A percentile compares a stretch with the other conserved stretches of the same genome.
Evolutionary conservation across 2,113 vertebrate species (phyloP).

Genomic region (Etia nguti): DNA sequence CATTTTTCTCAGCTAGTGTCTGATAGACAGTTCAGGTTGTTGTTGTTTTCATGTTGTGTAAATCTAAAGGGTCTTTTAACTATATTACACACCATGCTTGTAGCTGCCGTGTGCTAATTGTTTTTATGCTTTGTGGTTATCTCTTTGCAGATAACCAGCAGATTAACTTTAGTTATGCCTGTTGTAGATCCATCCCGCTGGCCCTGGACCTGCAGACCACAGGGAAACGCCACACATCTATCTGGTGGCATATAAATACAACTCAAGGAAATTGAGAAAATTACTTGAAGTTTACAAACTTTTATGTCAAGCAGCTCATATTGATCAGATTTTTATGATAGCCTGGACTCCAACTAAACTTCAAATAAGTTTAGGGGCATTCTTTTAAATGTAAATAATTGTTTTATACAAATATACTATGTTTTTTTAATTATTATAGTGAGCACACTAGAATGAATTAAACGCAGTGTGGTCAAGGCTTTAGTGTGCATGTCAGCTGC

Average conservation of each 20-base stretch:
- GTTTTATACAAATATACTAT: not conserved
- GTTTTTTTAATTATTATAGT: fast-evolving
- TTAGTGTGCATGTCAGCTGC: not conserved
- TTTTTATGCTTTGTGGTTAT: not conserved
- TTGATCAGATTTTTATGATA: not conserved
- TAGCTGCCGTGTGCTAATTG: not conserved
- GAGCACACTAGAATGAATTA: not conserved
- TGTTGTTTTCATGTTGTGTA: not conserved
- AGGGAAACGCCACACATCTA: not conserved
- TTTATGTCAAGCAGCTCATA: fast-evolving
- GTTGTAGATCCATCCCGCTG: not conserved
- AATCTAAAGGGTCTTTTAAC: not conserved
- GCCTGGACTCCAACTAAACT: not conserved
- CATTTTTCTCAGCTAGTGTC: not conserved
- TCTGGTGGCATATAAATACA: not conserved
- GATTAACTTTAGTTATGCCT: not conserved
- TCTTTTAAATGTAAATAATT: not conserved
- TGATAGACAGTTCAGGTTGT: not conserved
- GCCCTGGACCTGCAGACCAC: not conserved
- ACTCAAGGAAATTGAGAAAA: not conserved
- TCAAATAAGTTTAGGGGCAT: fast-evolving
- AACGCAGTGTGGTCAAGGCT: not conserved
- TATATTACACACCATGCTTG: not conserved
- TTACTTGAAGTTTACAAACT: not conserved
- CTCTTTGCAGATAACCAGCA: not conserved